Evolutionary conservation across 2,888 invertebrate genomes (phyloP).

Genomic region (Pristionchus fissidentatus): DNA sequence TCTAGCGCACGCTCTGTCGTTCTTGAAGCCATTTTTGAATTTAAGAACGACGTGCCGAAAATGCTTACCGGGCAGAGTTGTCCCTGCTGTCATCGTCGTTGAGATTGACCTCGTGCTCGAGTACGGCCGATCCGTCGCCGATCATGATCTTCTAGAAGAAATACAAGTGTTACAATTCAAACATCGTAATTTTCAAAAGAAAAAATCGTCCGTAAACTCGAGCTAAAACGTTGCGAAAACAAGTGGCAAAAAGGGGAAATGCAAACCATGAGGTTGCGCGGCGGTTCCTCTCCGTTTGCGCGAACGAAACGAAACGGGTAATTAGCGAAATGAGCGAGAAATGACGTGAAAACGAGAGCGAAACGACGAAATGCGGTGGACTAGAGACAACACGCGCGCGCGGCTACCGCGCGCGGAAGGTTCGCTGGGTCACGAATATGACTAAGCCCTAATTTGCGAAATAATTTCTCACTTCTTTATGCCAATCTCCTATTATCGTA

Average conservation of each 20-base stretch:
- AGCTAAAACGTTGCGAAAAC: not conserved
- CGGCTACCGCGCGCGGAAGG: too few species aligned
- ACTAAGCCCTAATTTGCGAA: too few species aligned
- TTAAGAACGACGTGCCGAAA: too few species aligned
- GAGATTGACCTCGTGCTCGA: conserved; percentile 32
- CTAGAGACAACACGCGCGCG: too few species aligned
- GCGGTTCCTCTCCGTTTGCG: not conserved
- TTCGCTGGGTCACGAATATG: too few species aligned
- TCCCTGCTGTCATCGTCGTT: conserved; percentile 19
- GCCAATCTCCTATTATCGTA: too few species aligned
- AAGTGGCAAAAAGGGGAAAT: not conserved
- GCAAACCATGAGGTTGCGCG: too few species aligned
- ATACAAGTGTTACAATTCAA: not conserved
- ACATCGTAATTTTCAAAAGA: too few species aligned
- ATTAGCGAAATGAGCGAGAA: conserved; percentile 22
- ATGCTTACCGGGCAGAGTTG: conserved; percentile 7
- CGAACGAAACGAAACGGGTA: not conserved
- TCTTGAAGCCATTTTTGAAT: too few species aligned
- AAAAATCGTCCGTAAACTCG: not conserved
- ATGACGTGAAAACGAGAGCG: conserved; percentile 25
- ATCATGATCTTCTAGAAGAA: not conserved
- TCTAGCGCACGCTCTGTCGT: too few species aligned
- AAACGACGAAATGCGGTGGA: conserved; percentile 5
- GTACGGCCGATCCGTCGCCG: conserved; percentile 14
- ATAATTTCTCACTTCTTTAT: too few species aligned